Percentiles rank a stretch among this genome's conserved stretches.
Evolutionary conservation across 2,888 invertebrate genomes (phyloP).

Genomic region (Synergus umbraculus): DNA sequence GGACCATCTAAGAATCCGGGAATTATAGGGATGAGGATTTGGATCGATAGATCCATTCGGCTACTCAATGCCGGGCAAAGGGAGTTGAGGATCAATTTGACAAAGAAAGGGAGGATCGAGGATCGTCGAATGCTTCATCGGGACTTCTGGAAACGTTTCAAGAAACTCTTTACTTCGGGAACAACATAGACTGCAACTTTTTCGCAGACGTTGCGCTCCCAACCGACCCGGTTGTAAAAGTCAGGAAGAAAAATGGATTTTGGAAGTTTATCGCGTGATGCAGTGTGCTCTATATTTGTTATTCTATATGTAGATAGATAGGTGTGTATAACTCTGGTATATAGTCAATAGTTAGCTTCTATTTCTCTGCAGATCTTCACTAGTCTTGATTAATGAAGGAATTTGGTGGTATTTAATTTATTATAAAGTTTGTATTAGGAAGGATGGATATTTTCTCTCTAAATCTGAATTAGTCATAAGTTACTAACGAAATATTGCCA

Average conservation of each 20-base stretch:
- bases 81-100: slow-evolving; percentile 3
- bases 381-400: too few relatives aligned
- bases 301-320: background rate
- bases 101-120: slow-evolving; percentile 5
- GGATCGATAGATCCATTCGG: background rate
- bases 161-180: background rate
- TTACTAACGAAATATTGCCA: too few relatives aligned
- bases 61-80: background rate
- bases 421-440: background rate
- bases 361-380: background rate
- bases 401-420: background rate
- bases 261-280: background rate
- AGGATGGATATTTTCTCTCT: background rate
- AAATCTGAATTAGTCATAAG: too few relatives aligned
- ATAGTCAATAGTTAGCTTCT: background rate
- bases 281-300: background rate
- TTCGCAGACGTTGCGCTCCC: slow-evolving; percentile 15
- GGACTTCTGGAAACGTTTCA: background rate
- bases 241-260: slow-evolving; percentile 12
- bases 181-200: slow-evolving; percentile 1
- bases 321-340: background rate
- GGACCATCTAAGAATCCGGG: background rate
- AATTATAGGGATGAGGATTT: background rate
- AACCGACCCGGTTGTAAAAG: background rate
- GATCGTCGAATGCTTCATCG: background rate